phyloP scores from a whole-genome alignment of 2,888 invertebrate species.

The Plemyria rubiginata region DNA sequence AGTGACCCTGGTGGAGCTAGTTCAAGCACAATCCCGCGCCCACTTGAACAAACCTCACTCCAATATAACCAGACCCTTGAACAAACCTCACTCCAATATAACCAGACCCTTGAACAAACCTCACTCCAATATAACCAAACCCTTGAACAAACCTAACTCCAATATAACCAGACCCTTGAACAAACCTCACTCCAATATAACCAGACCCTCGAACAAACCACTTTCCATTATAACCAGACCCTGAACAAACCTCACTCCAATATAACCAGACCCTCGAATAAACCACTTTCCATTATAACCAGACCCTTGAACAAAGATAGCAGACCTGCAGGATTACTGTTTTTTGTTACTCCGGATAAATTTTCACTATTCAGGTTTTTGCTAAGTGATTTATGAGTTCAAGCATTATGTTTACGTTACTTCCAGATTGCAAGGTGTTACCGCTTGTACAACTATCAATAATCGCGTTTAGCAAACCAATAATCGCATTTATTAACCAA shows the following conservation, averaged over 20 bases:
- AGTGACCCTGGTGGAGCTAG: slow-evolving; percentile 94
- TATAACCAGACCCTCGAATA: slow-evolving; percentile 6
- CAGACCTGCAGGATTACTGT: too few species aligned
- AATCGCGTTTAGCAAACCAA: too few species aligned
- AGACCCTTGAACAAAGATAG: too few species aligned
- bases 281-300: neutral
- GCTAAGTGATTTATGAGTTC: too few species aligned
- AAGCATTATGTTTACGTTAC: too few species aligned
- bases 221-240: neutral
- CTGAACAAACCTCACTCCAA: slow-evolving; percentile 10
- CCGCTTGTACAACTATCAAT: too few species aligned
- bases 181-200: neutral
- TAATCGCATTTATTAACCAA: too few species aligned
- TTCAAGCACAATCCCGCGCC: slow-evolving; percentile 43
- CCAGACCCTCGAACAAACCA: slow-evolving; percentile 8
- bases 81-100: too few species aligned
- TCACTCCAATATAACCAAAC: neutral
- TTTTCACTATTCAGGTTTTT: too few species aligned
- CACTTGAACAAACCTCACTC: slow-evolving; percentile 14
- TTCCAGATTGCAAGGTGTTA: too few species aligned
- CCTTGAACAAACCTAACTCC: slow-evolving; percentile 10
- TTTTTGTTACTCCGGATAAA: too few species aligned
- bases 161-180: slow-evolving; percentile 5
- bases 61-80: neutral
- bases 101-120: slow-evolving; percentile 18